Conservation (phyloP, 2,888 invertebrate species). For the Dryocosmus kuriphilus region DNA sequence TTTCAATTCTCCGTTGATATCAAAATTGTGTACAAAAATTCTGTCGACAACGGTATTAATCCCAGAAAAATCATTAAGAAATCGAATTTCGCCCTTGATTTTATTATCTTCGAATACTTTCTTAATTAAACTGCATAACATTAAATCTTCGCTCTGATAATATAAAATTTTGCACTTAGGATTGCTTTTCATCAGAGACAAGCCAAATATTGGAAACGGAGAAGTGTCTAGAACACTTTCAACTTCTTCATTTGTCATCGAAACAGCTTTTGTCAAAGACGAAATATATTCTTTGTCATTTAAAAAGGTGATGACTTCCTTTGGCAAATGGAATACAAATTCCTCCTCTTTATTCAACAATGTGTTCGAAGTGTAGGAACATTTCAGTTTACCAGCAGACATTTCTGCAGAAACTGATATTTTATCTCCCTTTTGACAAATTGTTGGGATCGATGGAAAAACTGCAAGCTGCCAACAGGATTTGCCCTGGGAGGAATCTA, state of each 20-base stretch:
- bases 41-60: conserved; percentile 77
- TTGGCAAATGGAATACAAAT: conserved; percentile 76
- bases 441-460: conserved; percentile 76
- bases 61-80: conserved; percentile 75
- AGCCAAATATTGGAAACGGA: conserved; percentile 83
- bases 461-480: conserved; percentile 90
- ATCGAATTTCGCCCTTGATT: conserved; percentile 75
- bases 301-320: conserved; percentile 63
- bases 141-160: conserved; percentile 76
- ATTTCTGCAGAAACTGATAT: conserved; percentile 61
- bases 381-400: conserved; percentile 63
- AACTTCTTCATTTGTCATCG: conserved; percentile 67
- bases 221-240: conserved; percentile 80
- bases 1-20: conserved; percentile 81
- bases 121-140: conserved; percentile 77
- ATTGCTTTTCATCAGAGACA: conserved; percentile 80
- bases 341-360: conserved; percentile 73
- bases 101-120: conserved; percentile 77
- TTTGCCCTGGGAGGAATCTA: conserved; percentile 82
- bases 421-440: conserved; percentile 52
- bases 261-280: conserved; percentile 75
- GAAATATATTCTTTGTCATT: conserved; percentile 78
- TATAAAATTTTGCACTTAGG: conserved; percentile 75
- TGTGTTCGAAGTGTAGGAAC: conserved; percentile 69
- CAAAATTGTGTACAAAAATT: conserved; percentile 80